Base-by-base conservation (phyloP, 2,113 vertebrate genomes). In the Nesoenas mayeri region DNA sequence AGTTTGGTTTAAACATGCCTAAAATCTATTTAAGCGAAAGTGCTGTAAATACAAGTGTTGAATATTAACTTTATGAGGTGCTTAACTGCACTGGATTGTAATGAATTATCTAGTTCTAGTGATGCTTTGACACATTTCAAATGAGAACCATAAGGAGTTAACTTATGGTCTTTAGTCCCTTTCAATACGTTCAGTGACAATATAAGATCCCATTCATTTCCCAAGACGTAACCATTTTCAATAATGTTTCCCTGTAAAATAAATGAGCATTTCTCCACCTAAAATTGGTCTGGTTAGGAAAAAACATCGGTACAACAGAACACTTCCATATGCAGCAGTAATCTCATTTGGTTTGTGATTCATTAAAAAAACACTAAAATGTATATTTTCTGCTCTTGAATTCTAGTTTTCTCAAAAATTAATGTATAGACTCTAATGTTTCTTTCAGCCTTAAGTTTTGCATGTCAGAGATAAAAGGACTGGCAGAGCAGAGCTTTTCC, bases 61-160 rank as follows among this genome's bases (percentile, higher is more conserved):
- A 97, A 97, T 97, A 97, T 94, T 96, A 94, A 97, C 95, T 98
- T 98, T 98, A 98, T 95, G 98, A 98, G 97, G 98, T 97, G 95
- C 96, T 97, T 98, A 97, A 97, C 79, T 96, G 94, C 82, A 91
- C 79, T 81, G 89, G 94, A 97, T 97, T 97, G 96, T 97, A 97
- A 96, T 97, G 97, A 98, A 98, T 98, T 97, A 97, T 98, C 98
- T 98, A 93, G 88, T 97, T 98, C 94, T 92, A 90, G 96, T 34
- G 87, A 97, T 95, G 96, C 95, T 97, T 97, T 97, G 96, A 94
- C 95, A 96, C 93, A 95, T 96, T 97, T 94, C 90, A 97, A 98
- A 97, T 95, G 96, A 97, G 97, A 98, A 97, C 97, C 91, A 96
- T 97, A 96, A 97, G 95, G 97, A 97, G 89, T 96, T 97, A 96